Evolutionary conservation across 2,888 invertebrate species (phyloP), one percentile per base, ranked within the genome.

Genomic region (Ypsolopha sequella): DNA sequence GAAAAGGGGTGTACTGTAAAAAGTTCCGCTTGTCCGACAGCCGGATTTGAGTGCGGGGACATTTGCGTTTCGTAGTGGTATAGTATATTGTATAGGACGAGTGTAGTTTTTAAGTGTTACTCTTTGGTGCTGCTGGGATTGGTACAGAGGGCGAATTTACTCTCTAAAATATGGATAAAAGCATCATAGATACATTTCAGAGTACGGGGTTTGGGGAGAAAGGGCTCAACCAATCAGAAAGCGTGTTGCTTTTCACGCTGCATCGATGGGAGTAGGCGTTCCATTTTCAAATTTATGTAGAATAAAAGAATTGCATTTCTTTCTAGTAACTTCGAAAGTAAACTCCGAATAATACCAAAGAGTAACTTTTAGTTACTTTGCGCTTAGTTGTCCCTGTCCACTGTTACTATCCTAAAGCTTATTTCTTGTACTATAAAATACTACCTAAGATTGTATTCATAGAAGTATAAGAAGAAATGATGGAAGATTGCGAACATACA

Each of bases 1-100:
- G 86, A 86, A 86, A 82, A 82, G 85, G 84, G 69, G 69, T 82
- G 53, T 84, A 77, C 60, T 86, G 86, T 65, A 85, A 82, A 66
- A 85, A 82, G 73, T 85, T 85, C 68, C 84, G 86, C 66, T 71
- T 86, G 6, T 68, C 72, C 76, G 86, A 86, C 56, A 63, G 78
- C 1, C 68, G 77, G 80, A 82, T 86, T 64, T 86, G 75, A 73
- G 67, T 75, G 75, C 66, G 54, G 57, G 68, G 75, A 76, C 76
- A 64, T 70, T 73, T 68, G 52, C 55, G 70, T 71, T 65, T 58
- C 50, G 65, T 71, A 70, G 67, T 70, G 66, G 62, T 61, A 61
- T 68, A 61, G 41, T 54, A 48, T 24, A 9, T 39, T 44, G 9
- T 51, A 43, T 49, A 41, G 51, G 45, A 34, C 14, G n/a, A 48